phyloP scores from a whole-genome alignment of 2,888 invertebrate genomes.

The Drosophila fulvimacula region DNA sequence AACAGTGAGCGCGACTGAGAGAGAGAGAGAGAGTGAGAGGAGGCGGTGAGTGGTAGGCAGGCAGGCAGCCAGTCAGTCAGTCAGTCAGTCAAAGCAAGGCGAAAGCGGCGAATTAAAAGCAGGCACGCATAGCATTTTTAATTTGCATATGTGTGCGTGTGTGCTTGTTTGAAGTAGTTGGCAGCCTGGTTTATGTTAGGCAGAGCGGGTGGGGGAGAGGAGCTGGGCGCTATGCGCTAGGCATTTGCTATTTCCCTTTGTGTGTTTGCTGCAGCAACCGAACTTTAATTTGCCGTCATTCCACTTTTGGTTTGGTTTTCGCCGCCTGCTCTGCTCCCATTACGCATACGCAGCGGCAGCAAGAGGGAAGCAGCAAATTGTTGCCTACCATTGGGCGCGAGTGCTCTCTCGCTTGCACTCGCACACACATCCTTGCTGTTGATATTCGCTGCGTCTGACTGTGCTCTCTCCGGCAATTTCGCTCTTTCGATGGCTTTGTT shows the following conservation, averaged over 20 bases:
- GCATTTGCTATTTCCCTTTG: conserved; percentile 5
- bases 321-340: conserved; percentile 49
- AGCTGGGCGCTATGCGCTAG: background rate
- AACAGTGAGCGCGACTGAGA: conserved; percentile 10
- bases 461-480: conserved; percentile 3
- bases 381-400: conserved; percentile 67
- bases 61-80: background rate
- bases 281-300: conserved; percentile 72
- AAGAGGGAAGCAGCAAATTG: conserved; percentile 44
- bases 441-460: conserved; percentile 26
- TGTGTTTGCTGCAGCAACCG: conserved; percentile 20
- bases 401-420: conserved; percentile 3
- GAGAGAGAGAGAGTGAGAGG: no score
- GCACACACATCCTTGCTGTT: conserved; percentile 26
- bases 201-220: background rate
- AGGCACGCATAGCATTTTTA: conserved; percentile 47
- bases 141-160: conserved; percentile 36
- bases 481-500: conserved; percentile 33
- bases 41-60: background rate
- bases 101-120: conserved; percentile 32
- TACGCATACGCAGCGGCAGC: conserved; percentile 70
- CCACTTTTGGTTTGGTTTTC: conserved; percentile 52
- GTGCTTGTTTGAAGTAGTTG: conserved; percentile 19
- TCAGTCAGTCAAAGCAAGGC: background rate
- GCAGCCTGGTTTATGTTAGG: conserved; percentile 31